Evolutionary conservation across 2,113 vertebrate genomes (phyloP).

Genomic region (Bombycilla garrulus): DNA sequence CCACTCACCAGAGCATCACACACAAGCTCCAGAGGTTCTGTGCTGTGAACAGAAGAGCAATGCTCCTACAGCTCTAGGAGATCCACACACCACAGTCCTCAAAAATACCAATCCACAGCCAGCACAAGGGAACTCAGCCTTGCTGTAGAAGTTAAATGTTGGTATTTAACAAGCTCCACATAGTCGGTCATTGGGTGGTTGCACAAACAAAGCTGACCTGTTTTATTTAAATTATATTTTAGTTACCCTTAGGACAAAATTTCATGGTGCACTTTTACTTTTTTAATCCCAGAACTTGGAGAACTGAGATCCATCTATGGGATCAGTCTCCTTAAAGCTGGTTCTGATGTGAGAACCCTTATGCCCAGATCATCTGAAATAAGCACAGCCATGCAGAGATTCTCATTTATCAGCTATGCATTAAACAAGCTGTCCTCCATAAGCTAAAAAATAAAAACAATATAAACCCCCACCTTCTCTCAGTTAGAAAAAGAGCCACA

Average conservation of each 20-base stretch:
- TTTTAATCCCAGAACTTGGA: not conserved
- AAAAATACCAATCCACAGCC: not conserved
- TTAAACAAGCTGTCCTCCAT: not conserved
- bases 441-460: not conserved
- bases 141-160: not conserved
- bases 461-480: not conserved
- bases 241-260: not conserved
- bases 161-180: not conserved
- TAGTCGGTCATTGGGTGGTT: not conserved
- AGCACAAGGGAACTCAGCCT: not conserved
- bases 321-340: not conserved
- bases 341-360: not conserved
- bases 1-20: fast-evolving
- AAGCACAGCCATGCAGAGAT: not conserved
- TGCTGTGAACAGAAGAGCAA: not conserved
- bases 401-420: not conserved
- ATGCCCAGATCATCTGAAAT: not conserved
- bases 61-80: not conserved
- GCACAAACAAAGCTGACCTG: not conserved
- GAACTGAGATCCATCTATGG: not conserved
- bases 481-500: not conserved
- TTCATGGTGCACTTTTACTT: not conserved
- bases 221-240: not conserved
- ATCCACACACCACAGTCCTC: not conserved
- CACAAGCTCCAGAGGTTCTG: not conserved